Base-by-base conservation (phyloP, 2,888 invertebrate species). In the Drosophila formosana region DNA sequence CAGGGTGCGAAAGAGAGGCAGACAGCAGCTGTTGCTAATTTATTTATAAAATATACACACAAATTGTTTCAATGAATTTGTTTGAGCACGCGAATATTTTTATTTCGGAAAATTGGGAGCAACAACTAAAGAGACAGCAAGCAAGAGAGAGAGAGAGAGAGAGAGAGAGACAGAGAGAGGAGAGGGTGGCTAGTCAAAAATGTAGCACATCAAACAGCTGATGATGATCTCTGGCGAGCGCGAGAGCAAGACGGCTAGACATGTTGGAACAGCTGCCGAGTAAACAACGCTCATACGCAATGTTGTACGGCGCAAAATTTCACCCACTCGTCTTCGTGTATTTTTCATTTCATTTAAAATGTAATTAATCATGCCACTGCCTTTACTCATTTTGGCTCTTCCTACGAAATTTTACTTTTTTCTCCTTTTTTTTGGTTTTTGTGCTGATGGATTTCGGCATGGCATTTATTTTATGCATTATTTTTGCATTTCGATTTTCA, bases 181-280 rank as follows among this genome's bases (percentile, higher is more conserved):
- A 55, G 46, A 60, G 61, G 6, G 49, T 13, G 45, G n/a, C 8
- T 26, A 41, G 55, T 45, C 5, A 23, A 65, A 72, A 74, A 80
- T 82, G 65, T 85, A 72, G 86, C 80, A 78, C 86, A 85, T 58
- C 67, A 77, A 80, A 68, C 86, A 85, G 86, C 83, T 83, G 83
- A 80, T 73, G 9, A 37, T 37, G 37, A 37, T 37, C 37, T 37
- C n/a, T n/a, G 37, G 37, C 37, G 37, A 11, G 7, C 39, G 39
- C 18, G 47, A 41, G 23, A 25, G 34, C 6, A 13, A 26, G 30
- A 57, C 5, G 26, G 46, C 9, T n/a, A 37, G 62, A 66, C 61
- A 55, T 51, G 23, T 30, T 46, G 8, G 47, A 66, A 43, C 66
- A 67, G 66, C 66, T 72, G 75, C 53, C 68, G 63, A 67, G 51